These are phyloP conservation scores for Apis florea DNA, from an alignment of 1,140 invertebrate genomes.

Conservation along the genomic window DNA sequence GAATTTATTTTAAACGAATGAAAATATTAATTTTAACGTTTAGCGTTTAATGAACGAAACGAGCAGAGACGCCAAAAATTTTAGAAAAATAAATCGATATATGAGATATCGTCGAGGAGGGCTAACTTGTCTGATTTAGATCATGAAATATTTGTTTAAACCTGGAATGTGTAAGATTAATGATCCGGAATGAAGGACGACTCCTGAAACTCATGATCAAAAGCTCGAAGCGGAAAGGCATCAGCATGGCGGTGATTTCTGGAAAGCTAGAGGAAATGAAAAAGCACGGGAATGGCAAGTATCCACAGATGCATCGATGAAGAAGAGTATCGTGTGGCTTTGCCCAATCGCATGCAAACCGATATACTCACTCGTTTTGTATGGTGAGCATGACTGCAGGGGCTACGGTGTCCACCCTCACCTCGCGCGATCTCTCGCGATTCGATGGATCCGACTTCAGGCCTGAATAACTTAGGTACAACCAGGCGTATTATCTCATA, in stretches of 20 bases:
- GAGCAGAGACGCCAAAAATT: background rate
- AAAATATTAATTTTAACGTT: background rate
- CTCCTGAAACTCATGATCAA: background rate
- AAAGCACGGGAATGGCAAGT: background rate
- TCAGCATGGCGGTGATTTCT: background rate
- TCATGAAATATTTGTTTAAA: background rate
- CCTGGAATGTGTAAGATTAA: background rate
- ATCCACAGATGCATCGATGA: background rate
- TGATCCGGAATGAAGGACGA: conserved; percentile 4
- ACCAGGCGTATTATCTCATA: conserved; percentile 72
- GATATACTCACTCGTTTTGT: conserved; percentile 67
- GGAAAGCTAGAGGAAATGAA: conserved; percentile 13
- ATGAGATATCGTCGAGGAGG: background rate
- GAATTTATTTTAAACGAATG: background rate
- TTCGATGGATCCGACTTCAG: conserved; percentile 60
- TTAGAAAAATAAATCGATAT: background rate
- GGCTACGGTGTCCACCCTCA: conserved; percentile 55
- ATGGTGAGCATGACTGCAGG: conserved; percentile 67
- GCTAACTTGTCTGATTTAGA: background rate
- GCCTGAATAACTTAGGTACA: conserved; percentile 61
- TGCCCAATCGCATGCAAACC: conserved; percentile 38
- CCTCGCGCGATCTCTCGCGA: conserved; percentile 56
- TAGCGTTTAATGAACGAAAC: background rate
- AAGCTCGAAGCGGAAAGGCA: conserved; percentile 14
- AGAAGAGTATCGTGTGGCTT: background rate